Evolutionary conservation across 2,888 invertebrate genomes (phyloP), one percentile per base, ranked within the genome.

Genomic region (Gonocerus acuteangulatus): DNA sequence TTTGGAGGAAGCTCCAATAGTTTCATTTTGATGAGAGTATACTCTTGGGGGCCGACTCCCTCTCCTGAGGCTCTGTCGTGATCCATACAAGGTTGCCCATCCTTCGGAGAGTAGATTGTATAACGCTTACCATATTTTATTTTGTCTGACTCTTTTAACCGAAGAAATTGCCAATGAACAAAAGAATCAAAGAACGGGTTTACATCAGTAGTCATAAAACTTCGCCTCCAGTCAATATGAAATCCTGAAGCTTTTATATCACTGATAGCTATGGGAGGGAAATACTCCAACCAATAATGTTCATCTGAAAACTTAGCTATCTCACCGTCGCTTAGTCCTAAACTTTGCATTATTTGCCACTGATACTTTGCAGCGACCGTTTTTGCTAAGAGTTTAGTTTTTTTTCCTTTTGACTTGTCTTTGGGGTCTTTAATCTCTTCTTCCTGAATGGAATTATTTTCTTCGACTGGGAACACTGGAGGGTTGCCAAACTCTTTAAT

Each of bases 51-150:
- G 0, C 94, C 97, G 2, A 96, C 96, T 48, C 96, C 97, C 78
- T 99, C 99, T 0, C 99, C 99, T 1, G 85, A 79, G 42, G 91
- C 86, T 69, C 99, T 82, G 74, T 99, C 99, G 73, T 99, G 99
- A 75, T 99, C 99, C 99, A 99, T 99, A 73, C 99, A 99, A 0
- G 99, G 97, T 73, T 99, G 99, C 7, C 87, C 87, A 76, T 99
- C 99, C 71, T 89, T 84, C 0, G 96, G 95, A 0, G 96, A 97
- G 75, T 83, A 99, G 67, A 99, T 89, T 0, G 96, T 95, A 72
- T 96, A 89, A 4, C 99, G 81, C 77, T 99, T 99, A 16, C 99
- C 99, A 77, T 91, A 99, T 77, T 91, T 86, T 23, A 99, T 84
- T 76, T 95, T 95, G 65, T 92, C 89, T 48, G 86, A 81, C 63